These are phyloP conservation scores for Limnephilus lunatus DNA, from an alignment of 2,888 invertebrate genomes.

Conservation along the genomic window DNA sequence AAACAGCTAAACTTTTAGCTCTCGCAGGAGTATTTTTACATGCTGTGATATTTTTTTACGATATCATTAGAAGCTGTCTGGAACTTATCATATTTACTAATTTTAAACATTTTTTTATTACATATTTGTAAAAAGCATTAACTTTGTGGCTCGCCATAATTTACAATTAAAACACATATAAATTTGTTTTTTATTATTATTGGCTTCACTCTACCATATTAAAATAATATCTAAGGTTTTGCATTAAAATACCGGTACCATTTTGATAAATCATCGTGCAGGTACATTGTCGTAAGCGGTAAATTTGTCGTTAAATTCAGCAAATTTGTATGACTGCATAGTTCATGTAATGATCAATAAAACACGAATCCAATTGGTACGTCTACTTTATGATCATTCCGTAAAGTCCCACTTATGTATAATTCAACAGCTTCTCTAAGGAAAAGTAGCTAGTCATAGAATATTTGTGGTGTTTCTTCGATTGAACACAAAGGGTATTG, in stretches of 20 bases:
- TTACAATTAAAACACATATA: too few species aligned
- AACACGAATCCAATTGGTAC: conserved; percentile 30
- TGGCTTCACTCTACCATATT: too few species aligned
- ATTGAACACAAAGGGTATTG: conserved; percentile 17
- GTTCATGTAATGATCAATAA: conserved; percentile 22
- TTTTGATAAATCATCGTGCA: neutral
- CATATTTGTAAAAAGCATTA: too few species aligned
- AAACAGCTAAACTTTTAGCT: too few species aligned
- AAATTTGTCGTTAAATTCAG: neutral
- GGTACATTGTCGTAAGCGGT: neutral
- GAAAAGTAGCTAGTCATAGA: conserved; percentile 4
- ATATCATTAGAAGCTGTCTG: too few species aligned
- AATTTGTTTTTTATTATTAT: too few species aligned
- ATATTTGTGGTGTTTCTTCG: conserved; percentile 9
- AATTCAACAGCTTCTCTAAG: neutral
- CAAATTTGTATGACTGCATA: neutral
- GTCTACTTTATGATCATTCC: conserved; percentile 34
- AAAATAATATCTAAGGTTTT: neutral
- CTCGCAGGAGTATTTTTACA: too few species aligned
- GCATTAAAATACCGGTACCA: neutral
- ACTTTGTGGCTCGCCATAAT: too few species aligned
- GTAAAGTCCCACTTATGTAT: conserved; percentile 23
- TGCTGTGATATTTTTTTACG: too few species aligned
- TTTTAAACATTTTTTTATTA: too few species aligned
- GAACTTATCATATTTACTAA: too few species aligned